These are phyloP conservation scores for Lerema accius DNA, from an alignment of 1,140 invertebrate genomes.

Conservation along the genomic window DNA sequence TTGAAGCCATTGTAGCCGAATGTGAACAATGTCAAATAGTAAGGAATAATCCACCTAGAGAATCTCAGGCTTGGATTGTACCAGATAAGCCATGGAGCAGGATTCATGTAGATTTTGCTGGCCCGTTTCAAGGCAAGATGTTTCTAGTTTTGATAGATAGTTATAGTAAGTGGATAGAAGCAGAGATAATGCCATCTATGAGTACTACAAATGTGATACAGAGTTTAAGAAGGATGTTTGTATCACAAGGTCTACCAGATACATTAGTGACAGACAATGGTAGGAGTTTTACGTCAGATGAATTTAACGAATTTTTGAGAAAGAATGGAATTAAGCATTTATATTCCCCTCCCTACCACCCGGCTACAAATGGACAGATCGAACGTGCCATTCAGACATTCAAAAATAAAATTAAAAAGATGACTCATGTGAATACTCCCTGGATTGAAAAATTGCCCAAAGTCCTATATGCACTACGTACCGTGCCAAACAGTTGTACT, in stretches of 20 bases:
- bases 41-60: slow-evolving; percentile 21
- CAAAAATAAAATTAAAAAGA: slow-evolving; percentile 25
- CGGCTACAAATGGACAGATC: no score
- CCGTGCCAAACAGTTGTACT: slow-evolving; percentile 21
- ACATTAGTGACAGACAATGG: slow-evolving; percentile 66
- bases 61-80: slow-evolving; percentile 9
- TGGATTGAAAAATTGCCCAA: slow-evolving; percentile 20
- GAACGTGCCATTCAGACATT: no score
- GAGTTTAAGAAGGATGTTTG: slow-evolving; percentile 41
- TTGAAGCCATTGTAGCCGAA: slow-evolving; percentile 11
- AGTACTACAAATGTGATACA: slow-evolving; percentile 18
- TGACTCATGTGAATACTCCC: neutral
- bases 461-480: slow-evolving; percentile 19
- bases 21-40: slow-evolving; percentile 23
- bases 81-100: slow-evolving; percentile 22
- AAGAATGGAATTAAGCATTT: slow-evolving; percentile 51
- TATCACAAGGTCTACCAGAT: slow-evolving; percentile 56
- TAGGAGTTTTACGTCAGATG: slow-evolving; percentile 57
- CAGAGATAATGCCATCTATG: slow-evolving; percentile 19
- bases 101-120: slow-evolving; percentile 34
- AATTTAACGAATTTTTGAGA: slow-evolving; percentile 58
- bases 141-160: slow-evolving; percentile 35
- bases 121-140: slow-evolving; percentile 35
- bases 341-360: slow-evolving; percentile 48
- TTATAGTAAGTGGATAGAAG: slow-evolving; percentile 35